These are phyloP conservation scores for Daktulosphaira vitifoliae DNA, from an alignment of 1,140 invertebrate species.

Conservation along the genomic window DNA sequence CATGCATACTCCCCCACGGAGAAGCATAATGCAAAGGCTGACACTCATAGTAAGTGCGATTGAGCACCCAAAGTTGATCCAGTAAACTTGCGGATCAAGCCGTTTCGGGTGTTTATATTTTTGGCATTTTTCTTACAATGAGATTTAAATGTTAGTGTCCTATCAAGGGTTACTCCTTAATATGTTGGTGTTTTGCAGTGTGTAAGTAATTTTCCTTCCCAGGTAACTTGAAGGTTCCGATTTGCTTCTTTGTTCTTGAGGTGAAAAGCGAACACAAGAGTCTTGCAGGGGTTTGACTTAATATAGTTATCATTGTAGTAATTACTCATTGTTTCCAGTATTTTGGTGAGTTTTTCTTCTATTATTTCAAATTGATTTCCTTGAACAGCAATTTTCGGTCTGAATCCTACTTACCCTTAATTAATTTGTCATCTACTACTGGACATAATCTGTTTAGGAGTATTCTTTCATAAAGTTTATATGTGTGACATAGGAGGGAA, in stretches of 20 bases:
- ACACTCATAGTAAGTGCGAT: neutral
- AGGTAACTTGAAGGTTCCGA: no score
- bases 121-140: slow-evolving; percentile 16
- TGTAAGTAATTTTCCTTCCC: no score
- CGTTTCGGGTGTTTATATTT: neutral
- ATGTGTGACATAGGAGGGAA: slow-evolving; percentile 35
- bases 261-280: no score
- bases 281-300: no score
- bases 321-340: neutral
- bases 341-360: neutral
- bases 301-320: no score
- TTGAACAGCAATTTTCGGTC: neutral
- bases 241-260: no score
- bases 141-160: slow-evolving; percentile 10
- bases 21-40: slow-evolving; percentile 3
- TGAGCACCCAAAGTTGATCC: slow-evolving; percentile 15
- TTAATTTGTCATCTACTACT: no score
- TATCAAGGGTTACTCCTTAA: slow-evolving; percentile 13
- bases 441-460: slow-evolving; percentile 21
- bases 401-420: no score
- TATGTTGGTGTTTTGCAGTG: no score
- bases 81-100: neutral
- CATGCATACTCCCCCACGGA: slow-evolving; percentile 14
- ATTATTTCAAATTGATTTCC: neutral
- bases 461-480: slow-evolving; percentile 34